Conservation (phyloP, 2,113 vertebrate genomes). For the Siniperca knerii region DNA sequence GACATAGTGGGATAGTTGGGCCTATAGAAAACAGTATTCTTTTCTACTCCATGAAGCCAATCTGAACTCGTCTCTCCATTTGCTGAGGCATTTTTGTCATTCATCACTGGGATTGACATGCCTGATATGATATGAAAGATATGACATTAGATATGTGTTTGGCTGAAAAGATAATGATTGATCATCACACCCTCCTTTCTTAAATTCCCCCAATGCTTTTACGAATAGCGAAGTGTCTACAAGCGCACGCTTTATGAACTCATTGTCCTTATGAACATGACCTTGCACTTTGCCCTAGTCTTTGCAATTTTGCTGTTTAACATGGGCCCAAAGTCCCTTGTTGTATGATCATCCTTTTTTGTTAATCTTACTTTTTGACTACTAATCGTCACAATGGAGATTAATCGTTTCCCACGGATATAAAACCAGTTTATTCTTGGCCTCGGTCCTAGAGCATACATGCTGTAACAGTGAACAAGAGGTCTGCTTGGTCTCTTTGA, state of each 20-base stretch:
- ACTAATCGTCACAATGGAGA: neutral
- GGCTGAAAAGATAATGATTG: neutral
- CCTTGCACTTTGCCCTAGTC: neutral
- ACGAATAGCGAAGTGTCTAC: neutral
- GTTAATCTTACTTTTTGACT: neutral
- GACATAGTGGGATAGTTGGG: neutral
- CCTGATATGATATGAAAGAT: neutral
- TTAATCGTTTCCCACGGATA: constrained; percentile 33
- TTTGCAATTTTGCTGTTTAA: neutral
- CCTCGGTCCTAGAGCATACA: constrained; percentile 4
- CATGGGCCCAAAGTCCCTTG: neutral
- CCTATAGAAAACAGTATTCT: neutral
- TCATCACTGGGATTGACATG: neutral
- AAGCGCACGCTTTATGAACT: neutral
- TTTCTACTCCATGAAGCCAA: neutral
- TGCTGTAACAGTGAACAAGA: constrained; percentile 9
- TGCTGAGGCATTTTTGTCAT: too few species aligned
- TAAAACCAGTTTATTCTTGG: constrained; percentile 37
- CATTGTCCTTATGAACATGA: neutral
- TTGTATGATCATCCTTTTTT: neutral
- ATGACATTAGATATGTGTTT: neutral
- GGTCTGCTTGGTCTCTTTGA: constrained; percentile 18
- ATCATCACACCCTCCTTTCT: neutral
- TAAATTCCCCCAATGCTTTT: too few species aligned
- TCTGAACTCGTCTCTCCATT: neutral